These are phyloP conservation scores for Trypoxylon attenuatum DNA, from an alignment of 2,888 invertebrate genomes.

Conservation along the genomic window DNA sequence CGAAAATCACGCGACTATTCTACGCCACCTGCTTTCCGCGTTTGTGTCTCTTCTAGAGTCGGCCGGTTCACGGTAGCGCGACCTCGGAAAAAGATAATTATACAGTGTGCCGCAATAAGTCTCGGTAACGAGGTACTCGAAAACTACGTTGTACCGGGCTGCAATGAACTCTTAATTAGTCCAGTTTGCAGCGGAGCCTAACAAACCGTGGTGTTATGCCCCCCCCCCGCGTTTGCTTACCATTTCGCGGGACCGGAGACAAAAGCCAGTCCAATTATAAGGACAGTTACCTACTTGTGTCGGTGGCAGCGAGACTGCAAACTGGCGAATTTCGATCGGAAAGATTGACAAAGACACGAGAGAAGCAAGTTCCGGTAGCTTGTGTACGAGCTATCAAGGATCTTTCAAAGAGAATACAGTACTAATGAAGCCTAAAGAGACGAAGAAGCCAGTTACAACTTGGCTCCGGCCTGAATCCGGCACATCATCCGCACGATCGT, in stretches of 20 bases:
- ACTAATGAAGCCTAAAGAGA: slow-evolving; percentile 43
- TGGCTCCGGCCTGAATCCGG: too few relatives aligned
- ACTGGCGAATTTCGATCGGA: too few relatives aligned
- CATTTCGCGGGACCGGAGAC: too few relatives aligned
- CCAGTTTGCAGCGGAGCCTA: background rate
- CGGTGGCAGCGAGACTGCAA: too few relatives aligned
- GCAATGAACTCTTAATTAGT: background rate
- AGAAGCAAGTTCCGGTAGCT: background rate
- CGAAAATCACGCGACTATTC: too few relatives aligned
- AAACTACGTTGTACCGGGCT: background rate
- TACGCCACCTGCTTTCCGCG: too few relatives aligned
- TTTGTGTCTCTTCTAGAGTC: too few relatives aligned
- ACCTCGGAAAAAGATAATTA: background rate
- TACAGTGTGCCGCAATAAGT: background rate
- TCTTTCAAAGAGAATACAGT: slow-evolving; percentile 30
- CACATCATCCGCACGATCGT: slow-evolving; percentile 10
- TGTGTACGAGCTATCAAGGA: slow-evolving; percentile 27
- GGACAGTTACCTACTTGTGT: too few relatives aligned
- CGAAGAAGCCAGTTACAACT: too few relatives aligned
- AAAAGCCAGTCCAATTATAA: too few relatives aligned
- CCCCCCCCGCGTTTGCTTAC: background rate
- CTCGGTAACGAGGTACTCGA: background rate
- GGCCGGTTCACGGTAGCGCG: too few relatives aligned
- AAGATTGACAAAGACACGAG: background rate
- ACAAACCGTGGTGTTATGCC: background rate